Percentiles rank a stretch among this genome's conserved stretches.
phyloP scores from a whole-genome alignment of 1,140 invertebrate genomes.

The Capitella teleta region DNA sequence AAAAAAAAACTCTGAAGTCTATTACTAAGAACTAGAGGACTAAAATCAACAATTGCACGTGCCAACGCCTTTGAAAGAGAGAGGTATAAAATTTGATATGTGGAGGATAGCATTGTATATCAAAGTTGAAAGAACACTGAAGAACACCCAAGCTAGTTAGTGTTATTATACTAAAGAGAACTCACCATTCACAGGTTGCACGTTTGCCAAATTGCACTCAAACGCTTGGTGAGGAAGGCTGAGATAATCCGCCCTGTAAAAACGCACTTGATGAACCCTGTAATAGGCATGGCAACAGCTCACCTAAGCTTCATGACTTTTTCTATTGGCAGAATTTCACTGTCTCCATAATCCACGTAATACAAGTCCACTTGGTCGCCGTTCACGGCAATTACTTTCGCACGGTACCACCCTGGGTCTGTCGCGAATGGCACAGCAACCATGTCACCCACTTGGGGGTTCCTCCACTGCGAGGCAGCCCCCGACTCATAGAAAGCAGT shows the following conservation, averaged over 20 bases:
- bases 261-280: background rate
- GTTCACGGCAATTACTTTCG: slow-evolving; percentile 44
- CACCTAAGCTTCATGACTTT: slow-evolving; percentile 53
- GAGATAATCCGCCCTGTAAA: slow-evolving; percentile 54
- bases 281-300: background rate
- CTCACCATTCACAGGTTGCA: slow-evolving; percentile 44
- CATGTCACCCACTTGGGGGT: slow-evolving; percentile 58
- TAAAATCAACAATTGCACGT: no score
- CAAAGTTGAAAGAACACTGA: no score
- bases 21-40: no score
- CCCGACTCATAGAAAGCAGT: slow-evolving; percentile 55
- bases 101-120: no score
- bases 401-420: slow-evolving; percentile 65
- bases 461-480: slow-evolving; percentile 32
- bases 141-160: no score
- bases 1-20: no score
- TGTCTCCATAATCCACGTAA: slow-evolving; percentile 72
- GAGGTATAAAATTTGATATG: no score
- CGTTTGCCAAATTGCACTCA: slow-evolving; percentile 62
- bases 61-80: no score
- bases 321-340: slow-evolving; percentile 49
- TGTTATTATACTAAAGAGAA: no score
- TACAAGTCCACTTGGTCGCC: slow-evolving; percentile 53
- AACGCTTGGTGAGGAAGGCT: slow-evolving; percentile 63
- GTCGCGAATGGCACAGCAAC: slow-evolving; percentile 64